Evolutionary conservation across 2,888 invertebrate genomes (phyloP), one percentile per base, ranked within the genome.

Genomic region (Drosophila infuscata): DNA sequence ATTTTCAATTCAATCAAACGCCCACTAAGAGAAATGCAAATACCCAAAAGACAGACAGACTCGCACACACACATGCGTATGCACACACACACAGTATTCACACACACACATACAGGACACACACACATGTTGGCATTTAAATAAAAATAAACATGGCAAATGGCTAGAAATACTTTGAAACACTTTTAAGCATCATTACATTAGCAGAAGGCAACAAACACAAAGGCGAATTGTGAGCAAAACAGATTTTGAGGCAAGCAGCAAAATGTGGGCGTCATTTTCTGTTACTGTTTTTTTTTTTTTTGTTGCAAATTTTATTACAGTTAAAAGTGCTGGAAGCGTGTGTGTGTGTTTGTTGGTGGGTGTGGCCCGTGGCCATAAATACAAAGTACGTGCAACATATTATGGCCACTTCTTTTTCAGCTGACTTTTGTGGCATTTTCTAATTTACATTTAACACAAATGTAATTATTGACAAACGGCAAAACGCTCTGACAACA

Each of bases 171-270:
- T 88, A 80, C 85, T 90, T 90, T 90, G 90, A 88, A 89, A 90
- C 89, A 87, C 91, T 90, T 87, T 87, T 90, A 89, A 87, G 86
- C 89, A 84, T 90, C 91, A 87, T 87, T 87, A 90, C 91, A 87
- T 87, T 87, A 87, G 89, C 89, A 89, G 17, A 49, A 43, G 46
- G 25, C 56, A 68, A 9, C 35, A 17, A 41, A 61, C 61, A 68
- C 70, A 70, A 70, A 68, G 54, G 74, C 66, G 58, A 74, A 72
- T 63, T 68, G 79, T 71, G 63, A 57, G 65, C 46, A 8, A 25
- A 20, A 58, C 52, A 70, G 83, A 81, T 83, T 77, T 83, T 32
- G 4, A 3, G 33, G 29, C 29, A 12, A 36, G 49, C 46, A 25
- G 38, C 53, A 7, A 56, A 63, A 48, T 67, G 57, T 76, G 83